A percentile compares a stretch with the other conserved stretches of the same genome.
Evolutionary conservation across 2,888 invertebrate genomes (phyloP).

Genomic region (Pachymerium ferrugineum): DNA sequence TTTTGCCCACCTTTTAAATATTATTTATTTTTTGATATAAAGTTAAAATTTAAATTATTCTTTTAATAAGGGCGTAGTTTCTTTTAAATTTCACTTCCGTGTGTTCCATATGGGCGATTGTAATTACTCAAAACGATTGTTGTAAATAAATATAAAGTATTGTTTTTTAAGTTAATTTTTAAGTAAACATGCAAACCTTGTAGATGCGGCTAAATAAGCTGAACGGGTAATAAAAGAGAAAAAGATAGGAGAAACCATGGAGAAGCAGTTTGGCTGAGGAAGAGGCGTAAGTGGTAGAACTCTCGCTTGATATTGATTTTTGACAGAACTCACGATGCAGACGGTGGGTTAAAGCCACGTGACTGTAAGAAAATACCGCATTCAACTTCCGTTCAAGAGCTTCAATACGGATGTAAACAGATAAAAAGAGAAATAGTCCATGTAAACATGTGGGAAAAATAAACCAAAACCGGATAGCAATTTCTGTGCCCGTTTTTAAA

Average conservation of each 20-base stretch:
- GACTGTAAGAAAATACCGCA: background rate
- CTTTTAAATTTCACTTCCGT: no score
- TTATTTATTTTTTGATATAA: no score
- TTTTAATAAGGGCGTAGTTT: no score
- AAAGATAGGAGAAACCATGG: slow-evolving; percentile 11
- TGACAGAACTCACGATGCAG: slow-evolving; percentile 3
- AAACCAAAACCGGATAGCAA: no score
- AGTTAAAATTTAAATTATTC: no score
- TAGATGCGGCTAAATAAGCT: background rate
- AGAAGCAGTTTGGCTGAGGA: slow-evolving; percentile 7
- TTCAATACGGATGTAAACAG: no score
- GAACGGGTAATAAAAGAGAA: background rate
- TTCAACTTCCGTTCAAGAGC: background rate
- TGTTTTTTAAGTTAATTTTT: no score
- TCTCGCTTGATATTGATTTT: slow-evolving; percentile 15
- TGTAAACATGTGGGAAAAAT: no score
- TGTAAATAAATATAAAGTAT: background rate
- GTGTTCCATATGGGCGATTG: background rate
- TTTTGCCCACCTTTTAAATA: no score
- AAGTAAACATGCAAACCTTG: background rate
- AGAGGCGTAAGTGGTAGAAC: background rate
- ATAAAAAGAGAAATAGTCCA: no score
- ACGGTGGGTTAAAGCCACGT: slow-evolving; percentile 2
- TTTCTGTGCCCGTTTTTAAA: no score
- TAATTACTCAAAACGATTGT: background rate